These are phyloP conservation scores for Craterocephalus amniculus DNA, from an alignment of 2,797 vertebrate genomes.

Conservation along the genomic window DNA sequence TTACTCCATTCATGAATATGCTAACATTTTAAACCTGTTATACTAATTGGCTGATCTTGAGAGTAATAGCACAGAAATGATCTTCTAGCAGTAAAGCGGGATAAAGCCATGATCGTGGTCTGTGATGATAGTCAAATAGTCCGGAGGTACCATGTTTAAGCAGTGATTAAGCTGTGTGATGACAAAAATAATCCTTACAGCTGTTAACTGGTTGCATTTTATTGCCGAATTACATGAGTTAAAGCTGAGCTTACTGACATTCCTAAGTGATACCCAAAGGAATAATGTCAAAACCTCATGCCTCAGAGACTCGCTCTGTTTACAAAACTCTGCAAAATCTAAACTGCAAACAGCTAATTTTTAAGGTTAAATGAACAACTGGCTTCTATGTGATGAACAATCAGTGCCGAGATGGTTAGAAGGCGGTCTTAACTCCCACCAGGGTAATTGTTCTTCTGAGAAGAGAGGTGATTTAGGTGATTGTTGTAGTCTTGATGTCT, in stretches of 20 bases:
- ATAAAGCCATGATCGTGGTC: conserved; percentile 36
- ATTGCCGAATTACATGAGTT: conserved; percentile 50
- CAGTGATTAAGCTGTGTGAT: conserved; percentile 14
- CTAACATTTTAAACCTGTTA: conserved; percentile 32
- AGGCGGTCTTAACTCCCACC: conserved; percentile 48
- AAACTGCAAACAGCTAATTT: conserved; percentile 66
- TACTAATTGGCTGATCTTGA: conserved; percentile 24
- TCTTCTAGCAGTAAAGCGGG: conserved; percentile 37
- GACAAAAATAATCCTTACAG: conserved; percentile 27
- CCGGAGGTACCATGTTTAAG: conserved; percentile 17
- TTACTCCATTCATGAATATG: background rate
- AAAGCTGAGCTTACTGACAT: conserved; percentile 55
- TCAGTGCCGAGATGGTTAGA: conserved; percentile 27
- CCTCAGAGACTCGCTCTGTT: conserved; percentile 48
- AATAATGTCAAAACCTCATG: conserved; percentile 59
- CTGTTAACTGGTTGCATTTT: conserved; percentile 57
- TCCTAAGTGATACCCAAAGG: conserved; percentile 49
- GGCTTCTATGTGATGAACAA: conserved; percentile 56
- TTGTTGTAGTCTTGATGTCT: conserved; percentile 57
- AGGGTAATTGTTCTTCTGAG: conserved; percentile 65
- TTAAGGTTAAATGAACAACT: conserved; percentile 68
- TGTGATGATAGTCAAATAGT: conserved; percentile 30
- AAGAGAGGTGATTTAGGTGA: conserved; percentile 63
- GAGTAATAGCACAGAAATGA: conserved; percentile 25
- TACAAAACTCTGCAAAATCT: conserved; percentile 59